Percentiles rank a stretch among this genome's conserved stretches.
Evolutionary conservation across 2,797 vertebrate genomes (phyloP).

Genomic region (Lepidocolaptes lacrymiger): DNA sequence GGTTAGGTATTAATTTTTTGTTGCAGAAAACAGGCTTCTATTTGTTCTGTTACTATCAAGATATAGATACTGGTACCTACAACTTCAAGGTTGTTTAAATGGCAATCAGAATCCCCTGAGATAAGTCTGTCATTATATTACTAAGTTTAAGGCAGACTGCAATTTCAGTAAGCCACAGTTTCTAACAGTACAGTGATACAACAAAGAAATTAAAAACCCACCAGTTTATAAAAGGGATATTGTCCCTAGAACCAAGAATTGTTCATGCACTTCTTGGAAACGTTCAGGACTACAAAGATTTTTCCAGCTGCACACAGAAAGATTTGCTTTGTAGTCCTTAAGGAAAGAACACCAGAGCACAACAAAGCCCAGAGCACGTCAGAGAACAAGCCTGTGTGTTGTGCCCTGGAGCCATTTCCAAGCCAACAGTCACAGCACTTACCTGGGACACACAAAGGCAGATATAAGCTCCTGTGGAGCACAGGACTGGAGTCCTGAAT

Average conservation of each 20-base stretch:
- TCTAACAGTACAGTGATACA: neutral
- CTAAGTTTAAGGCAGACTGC: neutral
- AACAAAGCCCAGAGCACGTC: neutral
- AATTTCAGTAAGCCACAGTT: neutral
- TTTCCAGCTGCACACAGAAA: neutral
- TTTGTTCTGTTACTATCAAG: neutral
- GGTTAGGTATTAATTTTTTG: neutral
- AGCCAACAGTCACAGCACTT: neutral
- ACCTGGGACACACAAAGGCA: neutral
- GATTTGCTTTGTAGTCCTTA: neutral
- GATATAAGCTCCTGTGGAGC: neutral
- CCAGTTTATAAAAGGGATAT: neutral
- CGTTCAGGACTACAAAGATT: neutral
- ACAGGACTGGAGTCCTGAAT: neutral
- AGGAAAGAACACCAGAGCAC: neutral
- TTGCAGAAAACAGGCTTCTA: neutral
- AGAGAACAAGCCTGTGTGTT: neutral
- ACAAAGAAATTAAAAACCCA: neutral
- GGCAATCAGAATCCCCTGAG: neutral
- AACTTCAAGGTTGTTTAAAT: neutral
- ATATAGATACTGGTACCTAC: neutral
- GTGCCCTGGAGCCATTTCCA: neutral
- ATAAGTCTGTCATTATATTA: neutral
- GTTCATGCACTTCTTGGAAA: neutral
- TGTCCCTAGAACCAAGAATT: neutral